A percentile compares a stretch with the other conserved stretches of the same genome.
phyloP scores from a whole-genome alignment of 30 jellyfish, hydroid and myxozoan species.

The Aurelia coerulea region DNA sequence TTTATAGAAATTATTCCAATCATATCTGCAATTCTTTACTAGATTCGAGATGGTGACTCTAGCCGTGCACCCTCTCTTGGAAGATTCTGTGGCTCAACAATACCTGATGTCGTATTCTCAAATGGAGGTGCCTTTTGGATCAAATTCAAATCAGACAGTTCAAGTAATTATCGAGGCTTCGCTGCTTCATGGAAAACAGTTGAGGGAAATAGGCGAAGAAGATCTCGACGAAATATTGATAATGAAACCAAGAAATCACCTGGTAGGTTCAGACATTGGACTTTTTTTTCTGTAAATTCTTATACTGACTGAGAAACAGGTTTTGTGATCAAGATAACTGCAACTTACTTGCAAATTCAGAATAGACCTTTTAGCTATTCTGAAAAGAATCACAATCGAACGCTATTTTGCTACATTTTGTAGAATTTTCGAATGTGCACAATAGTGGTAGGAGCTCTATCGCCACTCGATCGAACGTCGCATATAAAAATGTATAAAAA shows the following conservation, averaged over 20 bases:
- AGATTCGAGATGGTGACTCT: slow-evolving; percentile 75
- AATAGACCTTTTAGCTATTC: no score
- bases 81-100: slow-evolving; percentile 70
- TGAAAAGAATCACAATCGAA: no score
- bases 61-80: slow-evolving; percentile 50
- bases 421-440: no score
- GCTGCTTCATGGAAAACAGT: slow-evolving; percentile 69
- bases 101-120: slow-evolving; percentile 32
- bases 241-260: not conserved
- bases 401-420: no score
- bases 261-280: slow-evolving; percentile 6
- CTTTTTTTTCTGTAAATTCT: not conserved
- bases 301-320: not conserved
- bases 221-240: slow-evolving; percentile 10
- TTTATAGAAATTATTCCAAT: no score
- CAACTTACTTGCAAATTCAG: no score
- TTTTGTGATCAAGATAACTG: no score
- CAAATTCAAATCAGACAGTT: slow-evolving; percentile 69
- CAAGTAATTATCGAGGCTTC: slow-evolving; percentile 62
- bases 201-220: not conserved
- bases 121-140: slow-evolving; percentile 59
- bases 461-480: no score
- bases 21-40: no score
- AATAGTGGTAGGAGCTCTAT: no score
- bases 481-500: no score